Evolutionary conservation across 2,888 invertebrate genomes (phyloP).

Genomic region (Megaustenia siamemsis): DNA sequence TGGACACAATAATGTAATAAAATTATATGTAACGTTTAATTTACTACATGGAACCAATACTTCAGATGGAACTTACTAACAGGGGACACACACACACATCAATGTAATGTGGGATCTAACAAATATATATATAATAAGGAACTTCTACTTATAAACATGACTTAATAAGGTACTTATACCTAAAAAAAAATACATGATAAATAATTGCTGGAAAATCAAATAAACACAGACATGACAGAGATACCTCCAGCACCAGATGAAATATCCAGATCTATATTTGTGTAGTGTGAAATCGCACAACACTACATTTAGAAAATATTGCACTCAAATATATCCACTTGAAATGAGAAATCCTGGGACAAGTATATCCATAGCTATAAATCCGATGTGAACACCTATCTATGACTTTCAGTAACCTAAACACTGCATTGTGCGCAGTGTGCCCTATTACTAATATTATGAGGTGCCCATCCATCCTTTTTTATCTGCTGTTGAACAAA

Average conservation of each 20-base stretch:
- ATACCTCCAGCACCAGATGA: slow-evolving; percentile 42
- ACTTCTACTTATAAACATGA: no score
- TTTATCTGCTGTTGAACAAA: slow-evolving; percentile 47
- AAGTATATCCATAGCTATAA: slow-evolving; percentile 9
- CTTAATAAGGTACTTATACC: not conserved
- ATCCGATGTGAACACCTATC: slow-evolving; percentile 45
- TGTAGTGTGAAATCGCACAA: slow-evolving; percentile 40
- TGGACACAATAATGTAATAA: no score
- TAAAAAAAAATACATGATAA: not conserved
- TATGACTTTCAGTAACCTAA: slow-evolving; percentile 64
- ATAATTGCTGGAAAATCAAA: not conserved
- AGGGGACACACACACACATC: no score
- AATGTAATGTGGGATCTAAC: no score
- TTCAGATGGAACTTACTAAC: no score
- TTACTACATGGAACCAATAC: no score
- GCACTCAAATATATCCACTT: slow-evolving; percentile 42
- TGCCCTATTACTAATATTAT: slow-evolving; percentile 55
- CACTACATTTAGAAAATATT: slow-evolving; percentile 20
- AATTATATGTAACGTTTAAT: no score
- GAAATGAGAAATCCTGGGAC: slow-evolving; percentile 26
- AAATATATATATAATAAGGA: no score
- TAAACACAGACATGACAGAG: slow-evolving; percentile 27
- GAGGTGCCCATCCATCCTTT: slow-evolving; percentile 29
- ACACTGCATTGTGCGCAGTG: slow-evolving; percentile 78
- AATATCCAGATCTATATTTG: slow-evolving; percentile 26